phyloP scores from a whole-genome alignment of 2,797 vertebrate species.

The Oryzias dopingdopingensis region DNA sequence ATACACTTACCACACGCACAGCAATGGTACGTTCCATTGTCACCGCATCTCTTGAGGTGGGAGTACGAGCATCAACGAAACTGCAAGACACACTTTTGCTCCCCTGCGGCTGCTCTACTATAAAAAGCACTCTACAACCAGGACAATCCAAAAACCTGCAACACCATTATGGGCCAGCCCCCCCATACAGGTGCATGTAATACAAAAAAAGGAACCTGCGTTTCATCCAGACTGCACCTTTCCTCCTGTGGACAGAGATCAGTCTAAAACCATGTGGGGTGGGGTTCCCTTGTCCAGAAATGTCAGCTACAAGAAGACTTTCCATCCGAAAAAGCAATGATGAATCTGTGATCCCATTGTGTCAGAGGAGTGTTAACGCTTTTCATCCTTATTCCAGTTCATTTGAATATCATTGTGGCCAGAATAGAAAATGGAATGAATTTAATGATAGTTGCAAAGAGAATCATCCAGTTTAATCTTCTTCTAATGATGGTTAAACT shows the following conservation, averaged over 20 bases:
- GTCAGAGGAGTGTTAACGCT: constrained; percentile 67
- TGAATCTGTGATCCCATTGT: constrained; percentile 77
- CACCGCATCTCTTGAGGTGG: too few relatives aligned
- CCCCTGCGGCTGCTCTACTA: too few relatives aligned
- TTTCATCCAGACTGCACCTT: constrained; percentile 16
- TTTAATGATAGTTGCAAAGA: constrained; percentile 30
- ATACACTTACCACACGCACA: too few relatives aligned
- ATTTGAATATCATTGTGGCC: constrained; percentile 66
- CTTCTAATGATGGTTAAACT: background rate
- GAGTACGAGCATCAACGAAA: too few relatives aligned
- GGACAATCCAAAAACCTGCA: too few relatives aligned
- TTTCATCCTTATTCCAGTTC: constrained; percentile 43
- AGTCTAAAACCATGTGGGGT: constrained; percentile 38
- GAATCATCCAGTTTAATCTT: constrained; percentile 9
- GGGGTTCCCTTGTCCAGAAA: constrained; percentile 46
- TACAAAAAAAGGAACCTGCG: constrained; percentile 2
- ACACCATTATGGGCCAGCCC: too few relatives aligned
- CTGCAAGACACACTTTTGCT: too few relatives aligned
- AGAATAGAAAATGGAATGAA: constrained; percentile 34
- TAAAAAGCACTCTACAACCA: too few relatives aligned
- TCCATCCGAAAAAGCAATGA: constrained; percentile 69
- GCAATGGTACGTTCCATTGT: too few relatives aligned
- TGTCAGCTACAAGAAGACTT: constrained; percentile 38
- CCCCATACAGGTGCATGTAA: background rate
- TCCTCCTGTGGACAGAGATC: constrained; percentile 12